Base-by-base conservation (phyloP, 2,888 invertebrate species). In the Drosophila affinis region DNA sequence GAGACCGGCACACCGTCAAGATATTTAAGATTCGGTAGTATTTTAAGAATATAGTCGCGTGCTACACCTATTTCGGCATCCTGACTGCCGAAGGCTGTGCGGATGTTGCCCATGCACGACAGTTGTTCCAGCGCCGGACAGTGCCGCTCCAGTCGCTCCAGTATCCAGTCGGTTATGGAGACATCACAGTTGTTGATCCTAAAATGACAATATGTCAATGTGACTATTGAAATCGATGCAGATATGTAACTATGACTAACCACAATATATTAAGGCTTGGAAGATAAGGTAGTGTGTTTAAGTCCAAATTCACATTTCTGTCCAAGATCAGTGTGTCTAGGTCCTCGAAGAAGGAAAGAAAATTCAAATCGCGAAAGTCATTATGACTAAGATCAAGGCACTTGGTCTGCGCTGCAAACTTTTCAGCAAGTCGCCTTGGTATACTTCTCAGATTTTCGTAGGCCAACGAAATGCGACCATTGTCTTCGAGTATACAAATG, bases 261-360 rank as follows among this genome's bases (percentile, higher is more conserved):
- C 97, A 98, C 27, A 98, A 92, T 48, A 97, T 93, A 88, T 95
- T 95, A 21, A 98, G 91, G 79, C 94, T 94, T 0, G 95, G 95
- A 90, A 97, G 91, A 47, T 93, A 93, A 0, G 97, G 97, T 54
- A 97, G 93, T 14, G 93, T 92, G 44, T 95, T 95, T 58, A 94
- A 94, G 49, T 96, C 95, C 32, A 94, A 94, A 64, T 97, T 94
- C 2, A 93, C 93, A 89, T 98, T 98, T 80, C 95, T 95, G 91
- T 98, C 98, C 77, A 97, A 93, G 78, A 97, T 97, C 14, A 97
- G 91, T 0, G 96, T 96, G 10, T 95, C 95, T 63, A 97, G 91
- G 67, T 94, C 93, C 67, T 94, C 95, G 91, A 97, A 97, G 85
- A 95, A 94, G 3, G 94, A 93, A 45, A 97, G 91, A 84, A 96